Conservation (phyloP, 2,888 invertebrate genomes). For the Aethes cnicana region DNA sequence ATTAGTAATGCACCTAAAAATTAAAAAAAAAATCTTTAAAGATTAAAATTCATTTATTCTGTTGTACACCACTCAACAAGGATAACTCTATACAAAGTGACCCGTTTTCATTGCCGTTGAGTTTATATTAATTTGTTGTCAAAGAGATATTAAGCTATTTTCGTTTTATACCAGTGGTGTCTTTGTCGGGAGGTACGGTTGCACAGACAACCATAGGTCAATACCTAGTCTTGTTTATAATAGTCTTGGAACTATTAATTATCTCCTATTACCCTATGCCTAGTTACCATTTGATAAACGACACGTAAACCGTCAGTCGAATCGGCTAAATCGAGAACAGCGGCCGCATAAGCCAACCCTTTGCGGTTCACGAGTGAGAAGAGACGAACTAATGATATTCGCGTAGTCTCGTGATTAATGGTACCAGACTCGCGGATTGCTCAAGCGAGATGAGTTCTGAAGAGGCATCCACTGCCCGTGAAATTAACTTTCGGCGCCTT, state of each 20-base stretch:
- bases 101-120: too few relatives aligned
- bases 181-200: too few relatives aligned
- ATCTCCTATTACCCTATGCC: too few relatives aligned
- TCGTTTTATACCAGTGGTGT: neutral
- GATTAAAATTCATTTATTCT: too few relatives aligned
- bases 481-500: slow-evolving; percentile 78
- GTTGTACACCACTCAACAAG: too few relatives aligned
- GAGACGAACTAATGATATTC: slow-evolving; percentile 58
- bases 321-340: slow-evolving; percentile 2
- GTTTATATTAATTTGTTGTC: too few relatives aligned
- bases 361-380: slow-evolving; percentile 34
- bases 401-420: slow-evolving; percentile 71
- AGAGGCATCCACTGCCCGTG: slow-evolving; percentile 76
- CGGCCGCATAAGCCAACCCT: slow-evolving; percentile 16
- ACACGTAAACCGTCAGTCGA: slow-evolving; percentile 4
- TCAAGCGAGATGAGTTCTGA: slow-evolving; percentile 74
- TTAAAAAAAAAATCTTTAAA: too few relatives aligned
- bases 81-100: too few relatives aligned
- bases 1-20: neutral
- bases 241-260: too few relatives aligned
- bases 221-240: too few relatives aligned
- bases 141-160: neutral
- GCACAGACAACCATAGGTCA: too few relatives aligned
- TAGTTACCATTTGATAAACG: neutral
- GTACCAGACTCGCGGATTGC: slow-evolving; percentile 66